Evolutionary conservation across 2,888 invertebrate genomes (phyloP).

Genomic region (Oxyscelio sp.): DNA sequence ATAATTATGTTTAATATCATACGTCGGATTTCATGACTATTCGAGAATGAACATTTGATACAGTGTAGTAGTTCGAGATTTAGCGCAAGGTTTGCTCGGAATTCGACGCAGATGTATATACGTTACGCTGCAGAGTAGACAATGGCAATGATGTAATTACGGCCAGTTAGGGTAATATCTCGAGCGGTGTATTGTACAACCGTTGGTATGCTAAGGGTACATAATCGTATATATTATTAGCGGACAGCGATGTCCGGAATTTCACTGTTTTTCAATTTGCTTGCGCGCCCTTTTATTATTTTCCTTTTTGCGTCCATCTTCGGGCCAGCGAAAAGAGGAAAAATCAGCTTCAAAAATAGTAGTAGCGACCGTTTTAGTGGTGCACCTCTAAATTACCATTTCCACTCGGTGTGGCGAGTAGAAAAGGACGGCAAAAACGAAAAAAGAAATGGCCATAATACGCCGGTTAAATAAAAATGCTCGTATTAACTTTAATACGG

Average conservation of each 20-base stretch:
- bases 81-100: slow-evolving; percentile 70
- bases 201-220: slow-evolving; percentile 80
- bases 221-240: slow-evolving; percentile 64
- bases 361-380: too few relatives aligned
- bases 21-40: slow-evolving; percentile 56
- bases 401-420: too few relatives aligned
- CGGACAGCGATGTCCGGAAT: slow-evolving; percentile 63
- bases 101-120: slow-evolving; percentile 77
- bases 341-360: too few relatives aligned
- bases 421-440: too few relatives aligned
- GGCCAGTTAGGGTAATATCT: slow-evolving; percentile 86
- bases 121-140: slow-evolving; percentile 76
- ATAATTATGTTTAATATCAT: slow-evolving; percentile 62
- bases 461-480: too few relatives aligned
- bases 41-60: slow-evolving; percentile 70
- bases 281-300: slow-evolving; percentile 10
- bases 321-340: too few relatives aligned
- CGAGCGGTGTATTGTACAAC: slow-evolving; percentile 80
- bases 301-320: neutral
- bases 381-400: too few relatives aligned
- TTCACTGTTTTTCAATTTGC: slow-evolving; percentile 53
- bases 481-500: too few relatives aligned
- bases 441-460: too few relatives aligned
- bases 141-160: slow-evolving; percentile 87
- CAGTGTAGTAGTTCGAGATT: slow-evolving; percentile 61